Evolutionary conservation across 2,113 vertebrate genomes (phyloP), one percentile per base, ranked within the genome.

Genomic region (Festucalex cinctus): DNA sequence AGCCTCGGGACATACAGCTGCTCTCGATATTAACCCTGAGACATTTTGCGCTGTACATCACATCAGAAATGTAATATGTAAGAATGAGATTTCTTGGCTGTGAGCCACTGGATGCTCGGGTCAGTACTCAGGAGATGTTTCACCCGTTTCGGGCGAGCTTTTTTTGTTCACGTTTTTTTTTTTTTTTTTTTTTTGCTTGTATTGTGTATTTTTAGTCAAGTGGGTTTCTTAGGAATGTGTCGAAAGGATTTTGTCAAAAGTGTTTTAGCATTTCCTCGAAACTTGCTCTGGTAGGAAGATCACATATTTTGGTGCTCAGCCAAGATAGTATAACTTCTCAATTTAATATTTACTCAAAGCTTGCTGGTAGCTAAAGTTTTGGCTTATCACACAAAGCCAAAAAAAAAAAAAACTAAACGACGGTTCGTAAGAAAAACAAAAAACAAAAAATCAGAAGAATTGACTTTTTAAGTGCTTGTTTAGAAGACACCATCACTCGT

Each of bases 1-100:
- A 58, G 72, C 85, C 79, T 81, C 62, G 12, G 82, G 84, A 73
- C 26, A 74, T 80, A 57, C 84, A 85, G 81, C 84, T 89, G 78
- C 76, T 79, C 66, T 70, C 63, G 1, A 84, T 81, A 77, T 79
- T 41, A 82, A 81, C 66, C 13, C 58, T 56, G 59, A 70, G 58
- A 58, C 48, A 9, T 70, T 53, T 76, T 69, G 54, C 69, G 48
- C 37, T 43, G n/a, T 68, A 22, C 13, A 53, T 61, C 20, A 43
- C 59, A 63, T 75, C 43, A 73, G 20, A 74, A 54, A 72, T 60
- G 5, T 22, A 12, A 68, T 61, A 26, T 20, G 5, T 1, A 20
- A 64, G 28, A 73, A 39, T 17, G 63, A 71, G 62, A 48, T n/a
- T 9, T 44, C 9, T 16, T 48, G 57, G 43, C 24, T 37, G 49